Evolutionary conservation across 2,113 vertebrate genomes (phyloP).

Genomic region (Zonotrichia leucophrys): DNA sequence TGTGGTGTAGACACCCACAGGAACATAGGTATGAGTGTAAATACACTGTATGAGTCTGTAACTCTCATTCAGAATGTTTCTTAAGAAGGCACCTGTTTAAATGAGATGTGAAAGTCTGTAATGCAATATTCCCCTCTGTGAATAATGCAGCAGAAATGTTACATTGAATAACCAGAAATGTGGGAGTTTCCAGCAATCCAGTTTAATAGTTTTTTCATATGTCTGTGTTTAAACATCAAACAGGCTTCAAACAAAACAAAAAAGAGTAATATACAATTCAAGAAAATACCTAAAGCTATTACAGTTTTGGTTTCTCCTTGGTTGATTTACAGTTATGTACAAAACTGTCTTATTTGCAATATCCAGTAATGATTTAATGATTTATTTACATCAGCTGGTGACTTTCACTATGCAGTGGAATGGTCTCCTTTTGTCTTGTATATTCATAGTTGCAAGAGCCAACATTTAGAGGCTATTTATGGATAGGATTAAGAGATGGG

Average conservation of each 20-base stretch:
- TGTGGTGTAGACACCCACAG: neutral
- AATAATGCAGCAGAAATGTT: neutral
- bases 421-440: neutral
- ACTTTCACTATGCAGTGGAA: neutral
- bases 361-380: neutral
- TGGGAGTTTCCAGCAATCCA: neutral
- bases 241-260: slow-evolving; percentile 14
- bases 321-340: slow-evolving; percentile 33
- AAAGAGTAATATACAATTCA: neutral
- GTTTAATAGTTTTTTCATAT: slow-evolving; percentile 56
- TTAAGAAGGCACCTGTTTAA: neutral
- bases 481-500: neutral
- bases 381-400: slow-evolving; percentile 32
- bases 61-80: neutral
- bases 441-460: neutral
- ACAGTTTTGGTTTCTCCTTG: slow-evolving; percentile 1
- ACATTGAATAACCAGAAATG: neutral
- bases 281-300: neutral
- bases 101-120: neutral
- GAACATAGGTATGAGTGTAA: neutral
- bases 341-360: neutral
- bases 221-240: slow-evolving; percentile 45
- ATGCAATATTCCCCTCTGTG: neutral
- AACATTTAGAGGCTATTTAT: neutral
- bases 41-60: neutral